Percentiles rank a stretch among this genome's conserved stretches.
These are phyloP conservation scores for Brachionus calyciflorus DNA, from an alignment of 1,140 invertebrate genomes.

Conservation along the genomic window DNA sequence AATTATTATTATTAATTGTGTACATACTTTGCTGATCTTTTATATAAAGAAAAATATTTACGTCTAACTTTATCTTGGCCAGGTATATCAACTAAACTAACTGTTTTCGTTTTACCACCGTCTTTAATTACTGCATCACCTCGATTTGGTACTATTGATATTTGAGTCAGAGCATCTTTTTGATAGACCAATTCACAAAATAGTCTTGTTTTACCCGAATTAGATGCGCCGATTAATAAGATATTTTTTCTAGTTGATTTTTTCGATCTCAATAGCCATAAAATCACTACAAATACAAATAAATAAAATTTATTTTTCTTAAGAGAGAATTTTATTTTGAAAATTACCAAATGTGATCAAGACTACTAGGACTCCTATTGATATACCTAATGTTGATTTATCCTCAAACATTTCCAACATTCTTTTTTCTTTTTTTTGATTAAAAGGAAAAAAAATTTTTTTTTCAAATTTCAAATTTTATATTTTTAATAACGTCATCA, in stretches of 20 bases:
- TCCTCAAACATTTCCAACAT: too few relatives aligned
- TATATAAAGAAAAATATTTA: slow-evolving; percentile 11
- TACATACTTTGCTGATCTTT: slow-evolving; percentile 41
- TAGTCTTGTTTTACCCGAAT: slow-evolving; percentile 35
- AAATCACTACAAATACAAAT: background rate
- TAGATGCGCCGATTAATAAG: background rate
- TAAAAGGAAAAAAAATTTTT: too few relatives aligned
- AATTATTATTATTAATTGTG: too few relatives aligned
- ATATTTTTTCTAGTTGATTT: background rate
- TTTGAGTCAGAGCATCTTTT: slow-evolving; percentile 24
- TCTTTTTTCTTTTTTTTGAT: too few relatives aligned
- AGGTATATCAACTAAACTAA: slow-evolving; percentile 30
- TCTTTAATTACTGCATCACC: background rate
- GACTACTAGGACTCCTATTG: background rate
- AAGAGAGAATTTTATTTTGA: background rate
- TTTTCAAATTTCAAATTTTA: too few relatives aligned
- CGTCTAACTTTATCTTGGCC: slow-evolving; percentile 38
- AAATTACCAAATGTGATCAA: background rate
- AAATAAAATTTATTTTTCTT: background rate
- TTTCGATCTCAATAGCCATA: background rate
- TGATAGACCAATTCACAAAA: slow-evolving; percentile 22
- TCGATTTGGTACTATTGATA: slow-evolving; percentile 25
- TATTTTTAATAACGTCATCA: too few relatives aligned
- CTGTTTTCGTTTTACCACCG: background rate
- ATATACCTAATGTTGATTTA: background rate